phyloP scores from a whole-genome alignment of 2,113 vertebrate species.

The Calidris pugnax region DNA sequence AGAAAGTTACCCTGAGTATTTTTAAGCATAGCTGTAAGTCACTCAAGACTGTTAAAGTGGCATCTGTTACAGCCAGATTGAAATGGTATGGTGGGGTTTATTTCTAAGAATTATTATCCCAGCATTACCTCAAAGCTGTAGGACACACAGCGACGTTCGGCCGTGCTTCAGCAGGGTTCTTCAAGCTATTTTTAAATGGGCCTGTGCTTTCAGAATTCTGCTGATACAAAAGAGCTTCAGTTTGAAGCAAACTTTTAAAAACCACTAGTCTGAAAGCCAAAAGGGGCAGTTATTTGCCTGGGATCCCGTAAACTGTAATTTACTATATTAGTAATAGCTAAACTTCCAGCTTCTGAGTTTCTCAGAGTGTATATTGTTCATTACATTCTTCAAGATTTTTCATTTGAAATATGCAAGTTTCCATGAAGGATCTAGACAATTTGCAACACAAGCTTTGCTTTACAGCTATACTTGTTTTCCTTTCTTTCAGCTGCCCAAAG shows the following conservation, averaged over 20 bases:
- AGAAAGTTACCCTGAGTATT: not conserved
- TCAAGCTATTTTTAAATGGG: constrained; percentile 33
- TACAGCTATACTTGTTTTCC: not conserved
- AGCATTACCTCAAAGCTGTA: not conserved
- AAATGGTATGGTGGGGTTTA: not conserved
- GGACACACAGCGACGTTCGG: not conserved
- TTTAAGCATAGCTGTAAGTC: constrained; percentile 19
- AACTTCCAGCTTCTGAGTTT: constrained; percentile 15
- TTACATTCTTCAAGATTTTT: not conserved
- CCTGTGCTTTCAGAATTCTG: not conserved
- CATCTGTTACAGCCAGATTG: constrained; percentile 2
- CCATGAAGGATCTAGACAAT: not conserved
- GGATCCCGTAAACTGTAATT: constrained; percentile 27
- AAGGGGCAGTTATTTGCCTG: constrained; percentile 30
- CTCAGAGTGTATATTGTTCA: not conserved
- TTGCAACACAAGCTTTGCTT: not conserved
- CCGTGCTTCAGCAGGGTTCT: not conserved
- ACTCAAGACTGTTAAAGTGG: not conserved
- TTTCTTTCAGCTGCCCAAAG: not conserved
- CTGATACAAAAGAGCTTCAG: constrained; percentile 14
- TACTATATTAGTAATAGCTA: constrained; percentile 43
- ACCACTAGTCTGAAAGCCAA: constrained; percentile 37
- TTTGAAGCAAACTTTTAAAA: constrained; percentile 32
- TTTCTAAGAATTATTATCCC: not conserved
- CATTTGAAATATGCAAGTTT: not conserved